Conservation (phyloP, 2,888 invertebrate species). For the Malthinus seriepunctatus region DNA sequence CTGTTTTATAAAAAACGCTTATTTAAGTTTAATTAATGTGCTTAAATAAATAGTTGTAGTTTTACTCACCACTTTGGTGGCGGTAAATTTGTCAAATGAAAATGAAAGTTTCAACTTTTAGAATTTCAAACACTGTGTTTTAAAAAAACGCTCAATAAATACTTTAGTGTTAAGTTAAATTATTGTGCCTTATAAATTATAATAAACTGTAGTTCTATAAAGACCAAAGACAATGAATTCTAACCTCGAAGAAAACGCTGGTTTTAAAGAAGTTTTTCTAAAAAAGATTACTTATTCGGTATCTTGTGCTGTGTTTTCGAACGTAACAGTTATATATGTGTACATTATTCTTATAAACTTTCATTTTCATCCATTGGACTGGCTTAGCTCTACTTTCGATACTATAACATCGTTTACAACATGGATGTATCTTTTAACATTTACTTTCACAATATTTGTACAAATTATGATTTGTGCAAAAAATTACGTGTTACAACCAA, state of each 20-base stretch:
- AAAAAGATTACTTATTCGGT: constrained; percentile 60
- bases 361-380: constrained; percentile 66
- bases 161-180: too few species aligned
- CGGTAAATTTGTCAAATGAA: too few species aligned
- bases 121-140: too few species aligned
- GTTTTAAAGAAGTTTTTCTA: constrained; percentile 37
- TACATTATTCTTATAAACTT: constrained; percentile 62
- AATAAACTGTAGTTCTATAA: too few species aligned
- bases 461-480: constrained; percentile 75
- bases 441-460: constrained; percentile 65
- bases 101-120: too few species aligned
- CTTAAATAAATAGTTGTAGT: too few species aligned
- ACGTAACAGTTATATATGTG: constrained; percentile 45
- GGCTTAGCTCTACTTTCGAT: constrained; percentile 64
- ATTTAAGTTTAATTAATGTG: too few species aligned
- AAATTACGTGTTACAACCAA: constrained; percentile 65
- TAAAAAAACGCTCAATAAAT: too few species aligned
- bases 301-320: constrained; percentile 48
- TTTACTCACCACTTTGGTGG: too few species aligned
- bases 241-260: constrained; percentile 15
- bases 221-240: constrained; percentile 18
- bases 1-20: too few species aligned
- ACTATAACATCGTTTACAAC: constrained; percentile 66
- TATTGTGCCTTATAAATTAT: too few species aligned
- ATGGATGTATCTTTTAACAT: constrained; percentile 67